These are phyloP conservation scores for Lepidurus packardi DNA, from an alignment of 1,140 invertebrate genomes.

Conservation along the genomic window DNA sequence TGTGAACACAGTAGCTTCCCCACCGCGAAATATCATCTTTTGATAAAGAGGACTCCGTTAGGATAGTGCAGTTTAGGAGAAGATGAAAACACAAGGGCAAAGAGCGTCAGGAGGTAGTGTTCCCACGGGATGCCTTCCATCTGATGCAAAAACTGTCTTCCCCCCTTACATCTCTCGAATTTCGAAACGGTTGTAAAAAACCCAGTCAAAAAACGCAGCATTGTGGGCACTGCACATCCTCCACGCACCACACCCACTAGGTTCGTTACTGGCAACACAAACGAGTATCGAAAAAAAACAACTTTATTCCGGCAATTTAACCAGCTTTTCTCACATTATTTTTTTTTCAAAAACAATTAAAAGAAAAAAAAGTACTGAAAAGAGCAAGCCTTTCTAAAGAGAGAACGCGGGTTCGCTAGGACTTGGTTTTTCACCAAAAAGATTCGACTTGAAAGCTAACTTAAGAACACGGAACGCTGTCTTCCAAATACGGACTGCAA, in stretches of 20 bases:
- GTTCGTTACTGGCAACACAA: too few relatives aligned
- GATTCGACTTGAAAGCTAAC: not conserved
- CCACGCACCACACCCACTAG: not conserved
- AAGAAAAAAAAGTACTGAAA: too few relatives aligned
- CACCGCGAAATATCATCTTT: not conserved
- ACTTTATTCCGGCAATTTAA: too few relatives aligned
- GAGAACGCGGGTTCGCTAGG: not conserved
- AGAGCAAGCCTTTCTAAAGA: not conserved
- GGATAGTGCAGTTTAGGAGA: slow-evolving; percentile 1
- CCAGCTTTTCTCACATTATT: too few relatives aligned
- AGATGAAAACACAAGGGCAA: not conserved
- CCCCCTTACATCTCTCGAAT: not conserved
- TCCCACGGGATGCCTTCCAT: slow-evolving; percentile 5
- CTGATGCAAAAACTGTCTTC: slow-evolving; percentile 6
- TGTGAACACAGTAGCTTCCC: not conserved
- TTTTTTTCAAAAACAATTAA: too few relatives aligned
- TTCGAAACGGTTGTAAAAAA: not conserved
- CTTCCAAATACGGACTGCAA: not conserved
- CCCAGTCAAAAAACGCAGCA: not conserved
- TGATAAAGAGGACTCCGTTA: not conserved
- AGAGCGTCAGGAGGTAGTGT: not conserved
- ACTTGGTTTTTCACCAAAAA: not conserved
- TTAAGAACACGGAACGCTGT: not conserved
- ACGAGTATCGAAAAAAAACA: too few relatives aligned
- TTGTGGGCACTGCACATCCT: not conserved